These are phyloP conservation scores for Parazoanthus swiftii DNA, from an alignment of 92 coral and sea anemone species.

Conservation along the genomic window DNA sequence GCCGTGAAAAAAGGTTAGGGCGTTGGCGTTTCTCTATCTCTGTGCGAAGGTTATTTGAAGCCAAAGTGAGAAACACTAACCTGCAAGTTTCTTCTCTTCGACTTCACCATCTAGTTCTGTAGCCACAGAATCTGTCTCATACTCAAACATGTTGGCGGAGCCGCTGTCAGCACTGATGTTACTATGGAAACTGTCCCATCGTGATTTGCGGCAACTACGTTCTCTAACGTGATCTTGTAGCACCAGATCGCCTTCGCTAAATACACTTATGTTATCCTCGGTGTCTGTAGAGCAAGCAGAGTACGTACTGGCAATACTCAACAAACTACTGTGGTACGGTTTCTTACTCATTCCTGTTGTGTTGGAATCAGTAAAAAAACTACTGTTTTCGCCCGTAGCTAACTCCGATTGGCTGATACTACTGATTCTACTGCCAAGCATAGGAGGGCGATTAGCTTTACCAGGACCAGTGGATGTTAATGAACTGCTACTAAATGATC, in stretches of 20 bases:
- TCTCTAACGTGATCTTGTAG: constrained; percentile 43
- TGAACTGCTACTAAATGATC: constrained; percentile 4
- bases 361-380: constrained; percentile 38
- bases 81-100: constrained; percentile 55
- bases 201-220: constrained; percentile 54
- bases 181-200: constrained; percentile 98
- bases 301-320: constrained; percentile 65
- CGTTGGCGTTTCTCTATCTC: no score
- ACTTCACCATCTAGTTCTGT: constrained; percentile 67
- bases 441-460: not conserved
- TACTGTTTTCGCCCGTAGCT: constrained; percentile 6
- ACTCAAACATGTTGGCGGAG: constrained; percentile 87
- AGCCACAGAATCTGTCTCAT: constrained; percentile 67
- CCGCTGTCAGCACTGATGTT: constrained; percentile 97
- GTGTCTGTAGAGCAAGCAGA: constrained; percentile 69
- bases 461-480: not conserved
- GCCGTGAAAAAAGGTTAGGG: no score
- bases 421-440: not conserved
- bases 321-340: constrained; percentile 74
- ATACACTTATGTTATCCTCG: constrained; percentile 63
- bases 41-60: not conserved
- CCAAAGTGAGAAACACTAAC: constrained; percentile 31
- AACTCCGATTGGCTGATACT: constrained; percentile 8
- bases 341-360: constrained; percentile 38
- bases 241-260: constrained; percentile 54